These are phyloP conservation scores for Upupa epops DNA, from an alignment of 2,113 vertebrate species.

Conservation along the genomic window DNA sequence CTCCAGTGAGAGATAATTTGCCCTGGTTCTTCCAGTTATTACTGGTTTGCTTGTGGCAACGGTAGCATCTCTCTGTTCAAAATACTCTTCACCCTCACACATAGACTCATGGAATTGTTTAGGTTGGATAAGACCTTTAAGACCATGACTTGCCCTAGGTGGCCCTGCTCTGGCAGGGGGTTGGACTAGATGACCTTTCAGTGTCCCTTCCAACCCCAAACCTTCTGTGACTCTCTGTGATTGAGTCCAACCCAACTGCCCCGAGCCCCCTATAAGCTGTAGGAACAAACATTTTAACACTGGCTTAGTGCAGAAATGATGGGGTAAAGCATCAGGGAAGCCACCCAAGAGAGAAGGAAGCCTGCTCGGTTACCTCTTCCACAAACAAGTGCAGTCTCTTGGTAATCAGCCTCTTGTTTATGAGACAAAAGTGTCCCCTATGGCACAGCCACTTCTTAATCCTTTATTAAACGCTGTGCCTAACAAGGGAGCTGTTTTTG, in stretches of 20 bases:
- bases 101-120: background rate
- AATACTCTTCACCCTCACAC: background rate
- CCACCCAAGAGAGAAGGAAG: constrained; percentile 61
- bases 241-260: no score
- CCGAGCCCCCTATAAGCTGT: background rate
- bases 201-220: no score
- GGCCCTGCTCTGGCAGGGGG: no score
- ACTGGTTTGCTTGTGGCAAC: background rate
- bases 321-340: no score
- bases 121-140: no score
- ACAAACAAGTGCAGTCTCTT: constrained; percentile 72
- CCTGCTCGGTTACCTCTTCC: constrained; percentile 56
- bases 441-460: constrained; percentile 20
- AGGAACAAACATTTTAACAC: background rate
- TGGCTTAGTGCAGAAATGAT: background rate
- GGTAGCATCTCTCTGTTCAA: background rate
- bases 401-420: constrained; percentile 69
- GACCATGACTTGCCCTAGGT: no score
- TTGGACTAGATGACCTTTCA: no score
- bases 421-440: constrained; percentile 47
- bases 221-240: no score
- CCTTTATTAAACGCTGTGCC: constrained; percentile 18
- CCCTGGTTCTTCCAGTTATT: background rate
- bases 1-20: background rate
- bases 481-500: constrained; percentile 46